Evolutionary conservation across 2,797 vertebrate species (phyloP), one percentile per base, ranked within the genome.

Genomic region (Oryzias sinensis): DNA sequence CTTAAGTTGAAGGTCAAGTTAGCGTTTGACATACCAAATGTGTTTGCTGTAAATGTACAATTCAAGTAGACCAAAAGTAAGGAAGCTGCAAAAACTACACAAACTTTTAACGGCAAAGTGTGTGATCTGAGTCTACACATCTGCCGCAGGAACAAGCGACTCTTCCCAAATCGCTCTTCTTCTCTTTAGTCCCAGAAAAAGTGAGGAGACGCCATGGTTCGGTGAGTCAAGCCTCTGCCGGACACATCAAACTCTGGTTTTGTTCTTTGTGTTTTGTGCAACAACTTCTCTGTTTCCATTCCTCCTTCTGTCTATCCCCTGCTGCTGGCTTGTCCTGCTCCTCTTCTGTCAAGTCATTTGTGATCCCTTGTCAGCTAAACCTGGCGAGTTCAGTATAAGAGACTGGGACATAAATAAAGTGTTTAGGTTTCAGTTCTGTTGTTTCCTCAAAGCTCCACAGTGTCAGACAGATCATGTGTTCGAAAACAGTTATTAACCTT

Each of bases 171-270:
- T 59, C 55, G n/a, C 47, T 80, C 70, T 79, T 50, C 61, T 72
- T 80, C 63, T 81, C 46, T 76, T 71, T 79, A 54, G 53, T 57
- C 48, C 70, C 83, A 84, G 78, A 80, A 68, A 77, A 71, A 72
- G 65, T 62, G 51, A 72, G 65, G 72, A 80, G 64, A 58, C 86
- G 65, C 61, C 80, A 93, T 93, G 92, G 92, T 93, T 86, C 90
- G 92, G 92, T 93, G 80, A 93, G 92, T 93, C 33, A 50, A 53
- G 24, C 43, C 47, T 47, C 29, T 6, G 45, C 24, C 9, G 25
- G 49, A 62, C 68, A 7, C 14, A 40, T 9, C 13, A 33, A 77
- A 52, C 55, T 54, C 49, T 20, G 27, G 11, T 49, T 40, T 45
- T 52, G 64, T 42, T 47, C 43, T 55, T 33, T 56, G 40, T 56